phyloP scores from a whole-genome alignment of 2,797 vertebrate genomes.

The Tokudaia muenninki region DNA sequence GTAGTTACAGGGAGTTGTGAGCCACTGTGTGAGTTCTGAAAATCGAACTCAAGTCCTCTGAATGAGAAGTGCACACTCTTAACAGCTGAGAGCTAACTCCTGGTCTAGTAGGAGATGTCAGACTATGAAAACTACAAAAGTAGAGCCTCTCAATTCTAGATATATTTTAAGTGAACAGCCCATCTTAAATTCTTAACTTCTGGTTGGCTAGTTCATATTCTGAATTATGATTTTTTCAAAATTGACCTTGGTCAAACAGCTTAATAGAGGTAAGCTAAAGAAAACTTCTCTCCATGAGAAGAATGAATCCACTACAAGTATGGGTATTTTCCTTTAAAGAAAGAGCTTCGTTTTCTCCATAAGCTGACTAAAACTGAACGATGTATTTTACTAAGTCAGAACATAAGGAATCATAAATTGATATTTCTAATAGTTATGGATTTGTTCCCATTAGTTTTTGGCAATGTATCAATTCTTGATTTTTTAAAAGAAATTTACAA shows the following conservation, averaged over 20 bases:
- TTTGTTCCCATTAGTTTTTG: slow-evolving; percentile 76
- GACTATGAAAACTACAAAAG: not conserved
- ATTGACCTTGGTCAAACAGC: slow-evolving; percentile 23
- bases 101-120: not conserved
- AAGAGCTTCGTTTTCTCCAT: slow-evolving; percentile 55
- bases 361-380: slow-evolving; percentile 60
- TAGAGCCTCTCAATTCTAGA: not conserved
- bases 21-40: not conserved
- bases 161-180: slow-evolving; percentile 41
- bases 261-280: slow-evolving; percentile 31
- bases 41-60: not conserved
- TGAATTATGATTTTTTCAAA: slow-evolving; percentile 51
- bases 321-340: not conserved
- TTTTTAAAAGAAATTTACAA: slow-evolving; percentile 76
- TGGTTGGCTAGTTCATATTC: not conserved
- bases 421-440: slow-evolving; percentile 77
- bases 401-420: slow-evolving; percentile 71
- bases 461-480: slow-evolving; percentile 63
- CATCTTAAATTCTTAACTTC: slow-evolving; percentile 43
- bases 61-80: not conserved
- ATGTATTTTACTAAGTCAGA: slow-evolving; percentile 67
- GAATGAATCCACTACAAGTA: not conserved
- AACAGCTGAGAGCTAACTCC: not conserved
- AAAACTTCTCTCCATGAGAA: not conserved
- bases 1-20: not conserved